phyloP scores from a whole-genome alignment of 2,888 invertebrate genomes.

The Netelia virgata region DNA sequence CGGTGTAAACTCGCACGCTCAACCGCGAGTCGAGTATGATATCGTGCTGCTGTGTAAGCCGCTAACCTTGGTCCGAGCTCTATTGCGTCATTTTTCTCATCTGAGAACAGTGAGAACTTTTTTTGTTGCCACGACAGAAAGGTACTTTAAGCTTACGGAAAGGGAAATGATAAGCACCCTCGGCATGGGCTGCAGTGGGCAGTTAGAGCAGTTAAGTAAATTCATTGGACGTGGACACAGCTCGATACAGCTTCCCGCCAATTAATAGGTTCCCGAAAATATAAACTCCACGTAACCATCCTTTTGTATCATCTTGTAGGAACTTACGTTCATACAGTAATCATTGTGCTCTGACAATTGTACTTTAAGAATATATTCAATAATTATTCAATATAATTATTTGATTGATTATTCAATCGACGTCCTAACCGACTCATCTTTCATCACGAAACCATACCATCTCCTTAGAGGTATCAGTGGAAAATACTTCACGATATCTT shows the following conservation, averaged over 20 bases:
- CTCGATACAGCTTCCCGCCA: slow-evolving; percentile 24
- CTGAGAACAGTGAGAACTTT: slow-evolving; percentile 6
- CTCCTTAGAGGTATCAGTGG: not conserved
- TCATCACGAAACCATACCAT: slow-evolving; percentile 4
- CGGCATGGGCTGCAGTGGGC: not conserved
- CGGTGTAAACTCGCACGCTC: slow-evolving; percentile 4
- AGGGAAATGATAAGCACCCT: not conserved
- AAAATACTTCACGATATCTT: not conserved
- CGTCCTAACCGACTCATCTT: slow-evolving; percentile 13
- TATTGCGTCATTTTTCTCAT: not conserved
- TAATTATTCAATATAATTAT: not conserved
- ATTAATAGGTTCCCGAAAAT: not conserved
- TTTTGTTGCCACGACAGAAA: not conserved
- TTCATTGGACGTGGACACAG: slow-evolving; percentile 18
- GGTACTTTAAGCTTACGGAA: not conserved
- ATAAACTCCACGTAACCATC: not conserved
- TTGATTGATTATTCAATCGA: slow-evolving; percentile 4
- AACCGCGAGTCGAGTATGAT: slow-evolving; percentile 14
- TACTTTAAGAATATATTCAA: not conserved
- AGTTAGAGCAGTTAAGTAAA: not conserved
- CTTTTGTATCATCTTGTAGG: not conserved
- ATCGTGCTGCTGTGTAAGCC: not conserved
- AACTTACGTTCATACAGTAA: not conserved
- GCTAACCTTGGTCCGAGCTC: not conserved
- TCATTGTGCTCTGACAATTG: not conserved